Evolutionary conservation across 1,140 invertebrate species (phyloP).

Genomic region (Apis mellifera): Amel_HAv3.1 CM009936.2:10005501-10006000

Average conservation of each 20-base stretch:
- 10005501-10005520: constrained; percentile 4
- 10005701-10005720: background rate
- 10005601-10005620: background rate
- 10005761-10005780: background rate
- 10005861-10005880: background rate
- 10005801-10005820: background rate
- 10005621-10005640: background rate
- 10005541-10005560: constrained; percentile 21
- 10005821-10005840: background rate
- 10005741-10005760: constrained; percentile 25
- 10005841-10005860: background rate
- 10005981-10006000: too few relatives aligned
- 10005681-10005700: background rate
- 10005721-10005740: constrained; percentile 13
- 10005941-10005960: too few relatives aligned
- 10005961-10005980: too few relatives aligned
- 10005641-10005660: too few relatives aligned
- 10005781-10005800: constrained; percentile 27
- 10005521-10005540: constrained; percentile 36
- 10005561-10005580: constrained; percentile 5
- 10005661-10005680: background rate
- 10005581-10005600: constrained; percentile 12
- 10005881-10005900: background rate
- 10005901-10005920: too few relatives aligned
- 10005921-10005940: too few relatives aligned